These are phyloP conservation scores for Drosophila bocqueti DNA, from an alignment of 1,140 invertebrate species.

Conservation along the genomic window DNA sequence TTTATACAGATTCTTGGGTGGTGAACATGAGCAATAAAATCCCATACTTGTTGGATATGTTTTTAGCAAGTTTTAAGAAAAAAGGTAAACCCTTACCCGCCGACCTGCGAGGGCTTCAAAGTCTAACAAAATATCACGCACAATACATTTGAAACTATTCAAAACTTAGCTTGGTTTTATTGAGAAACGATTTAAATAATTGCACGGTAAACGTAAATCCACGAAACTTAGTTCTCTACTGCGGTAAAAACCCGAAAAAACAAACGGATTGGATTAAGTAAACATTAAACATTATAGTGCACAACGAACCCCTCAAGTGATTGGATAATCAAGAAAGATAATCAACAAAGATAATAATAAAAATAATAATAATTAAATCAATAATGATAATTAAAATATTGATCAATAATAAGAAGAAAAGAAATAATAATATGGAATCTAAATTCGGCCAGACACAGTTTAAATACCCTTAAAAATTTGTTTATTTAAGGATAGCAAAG, in stretches of 20 bases:
- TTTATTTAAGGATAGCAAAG: too few species aligned
- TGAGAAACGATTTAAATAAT: background rate
- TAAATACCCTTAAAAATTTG: too few species aligned
- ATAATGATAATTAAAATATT: too few species aligned
- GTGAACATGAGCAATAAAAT: slow-evolving; percentile 2
- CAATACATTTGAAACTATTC: background rate
- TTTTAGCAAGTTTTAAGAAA: background rate
- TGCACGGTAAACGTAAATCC: background rate
- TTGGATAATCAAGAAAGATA: too few species aligned
- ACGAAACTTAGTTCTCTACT: background rate
- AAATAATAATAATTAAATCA: too few species aligned
- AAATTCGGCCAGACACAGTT: too few species aligned
- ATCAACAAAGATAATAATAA: too few species aligned
- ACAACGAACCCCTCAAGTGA: too few species aligned
- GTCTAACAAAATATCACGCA: background rate
- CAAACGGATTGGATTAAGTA: too few species aligned
- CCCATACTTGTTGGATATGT: background rate
- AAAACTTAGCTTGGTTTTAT: background rate
- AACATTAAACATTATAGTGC: too few species aligned
- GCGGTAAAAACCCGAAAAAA: background rate
- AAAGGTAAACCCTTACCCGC: background rate
- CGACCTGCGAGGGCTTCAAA: background rate
- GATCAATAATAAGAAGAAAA: too few species aligned
- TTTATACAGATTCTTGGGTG: background rate
- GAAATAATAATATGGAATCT: too few species aligned